A percentile compares a stretch with the other conserved stretches of the same genome.
These are phyloP conservation scores for Pimephales promelas DNA, from an alignment of 2,113 vertebrate genomes.

Conservation along the genomic window DNA sequence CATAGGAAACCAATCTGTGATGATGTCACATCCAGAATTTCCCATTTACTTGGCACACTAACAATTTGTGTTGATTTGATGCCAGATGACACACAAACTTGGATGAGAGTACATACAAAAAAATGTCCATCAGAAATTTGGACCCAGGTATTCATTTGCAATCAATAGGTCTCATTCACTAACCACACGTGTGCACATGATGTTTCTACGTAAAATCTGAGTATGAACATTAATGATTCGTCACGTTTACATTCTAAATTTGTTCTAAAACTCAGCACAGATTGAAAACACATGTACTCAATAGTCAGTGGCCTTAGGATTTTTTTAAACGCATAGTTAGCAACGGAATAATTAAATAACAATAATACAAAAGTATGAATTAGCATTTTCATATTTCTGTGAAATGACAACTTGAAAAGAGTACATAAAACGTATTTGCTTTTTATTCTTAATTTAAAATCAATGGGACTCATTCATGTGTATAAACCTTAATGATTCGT, in stretches of 20 bases:
- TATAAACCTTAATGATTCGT: background rate
- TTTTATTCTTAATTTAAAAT: background rate
- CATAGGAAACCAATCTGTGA: constrained; percentile 46
- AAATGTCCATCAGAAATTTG: background rate
- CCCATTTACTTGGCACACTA: constrained; percentile 43
- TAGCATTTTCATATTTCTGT: too few relatives aligned
- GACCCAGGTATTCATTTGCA: background rate
- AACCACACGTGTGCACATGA: background rate
- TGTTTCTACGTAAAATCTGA: background rate
- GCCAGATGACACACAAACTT: constrained; percentile 25
- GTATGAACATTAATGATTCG: background rate
- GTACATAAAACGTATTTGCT: too few relatives aligned
- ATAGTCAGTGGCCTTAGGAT: background rate
- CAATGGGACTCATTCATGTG: background rate
- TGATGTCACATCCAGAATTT: constrained; percentile 35
- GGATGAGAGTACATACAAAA: background rate
- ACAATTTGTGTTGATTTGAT: constrained; percentile 26
- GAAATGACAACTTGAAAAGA: too few relatives aligned
- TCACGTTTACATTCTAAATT: background rate
- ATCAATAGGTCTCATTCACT: background rate
- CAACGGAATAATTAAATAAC: background rate
- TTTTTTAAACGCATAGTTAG: background rate
- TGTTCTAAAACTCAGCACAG: background rate
- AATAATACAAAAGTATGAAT: background rate
- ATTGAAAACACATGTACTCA: background rate